Conservation (phyloP, 2,888 invertebrate species). For the Andrena marginata region DNA sequence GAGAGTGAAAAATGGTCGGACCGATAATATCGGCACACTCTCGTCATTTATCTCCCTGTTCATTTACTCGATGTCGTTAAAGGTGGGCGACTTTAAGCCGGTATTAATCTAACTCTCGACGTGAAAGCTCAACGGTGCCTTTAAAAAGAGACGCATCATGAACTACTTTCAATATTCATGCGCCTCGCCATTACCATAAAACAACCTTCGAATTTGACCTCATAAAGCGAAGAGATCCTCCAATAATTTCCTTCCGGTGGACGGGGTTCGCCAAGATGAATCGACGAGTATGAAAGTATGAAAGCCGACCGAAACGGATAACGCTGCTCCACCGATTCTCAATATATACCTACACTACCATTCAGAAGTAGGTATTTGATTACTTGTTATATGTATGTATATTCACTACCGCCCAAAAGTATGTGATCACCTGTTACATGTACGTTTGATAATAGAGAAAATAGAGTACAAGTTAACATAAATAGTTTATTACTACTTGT, state of each 20-base stretch:
- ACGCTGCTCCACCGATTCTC: neutral
- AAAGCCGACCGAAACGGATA: neutral
- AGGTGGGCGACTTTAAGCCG: conserved; percentile 59
- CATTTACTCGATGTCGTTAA: conserved; percentile 67
- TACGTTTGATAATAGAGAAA: too few species aligned
- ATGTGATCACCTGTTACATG: too few species aligned
- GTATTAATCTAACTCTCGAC: conserved; percentile 59
- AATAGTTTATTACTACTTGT: too few species aligned
- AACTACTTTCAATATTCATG: conserved; percentile 56
- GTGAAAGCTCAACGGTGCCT: neutral
- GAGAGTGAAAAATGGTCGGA: conserved; percentile 67
- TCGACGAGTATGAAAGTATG: neutral
- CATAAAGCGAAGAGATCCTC: conserved; percentile 6
- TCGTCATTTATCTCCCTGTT: conserved; percentile 67
- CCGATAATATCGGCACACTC: conserved; percentile 69
- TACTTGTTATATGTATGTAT: too few species aligned
- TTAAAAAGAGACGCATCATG: conserved; percentile 32
- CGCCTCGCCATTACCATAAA: conserved; percentile 44
- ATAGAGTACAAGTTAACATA: too few species aligned
- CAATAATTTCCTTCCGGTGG: conserved; percentile 2
- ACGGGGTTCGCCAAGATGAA: neutral
- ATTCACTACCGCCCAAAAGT: too few species aligned
- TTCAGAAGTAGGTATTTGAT: too few species aligned
- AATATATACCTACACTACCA: too few species aligned
- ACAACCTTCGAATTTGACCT: conserved; percentile 36